phyloP scores from a whole-genome alignment of 2,113 vertebrate genomes.

The Actenoides hombroni region DNA sequence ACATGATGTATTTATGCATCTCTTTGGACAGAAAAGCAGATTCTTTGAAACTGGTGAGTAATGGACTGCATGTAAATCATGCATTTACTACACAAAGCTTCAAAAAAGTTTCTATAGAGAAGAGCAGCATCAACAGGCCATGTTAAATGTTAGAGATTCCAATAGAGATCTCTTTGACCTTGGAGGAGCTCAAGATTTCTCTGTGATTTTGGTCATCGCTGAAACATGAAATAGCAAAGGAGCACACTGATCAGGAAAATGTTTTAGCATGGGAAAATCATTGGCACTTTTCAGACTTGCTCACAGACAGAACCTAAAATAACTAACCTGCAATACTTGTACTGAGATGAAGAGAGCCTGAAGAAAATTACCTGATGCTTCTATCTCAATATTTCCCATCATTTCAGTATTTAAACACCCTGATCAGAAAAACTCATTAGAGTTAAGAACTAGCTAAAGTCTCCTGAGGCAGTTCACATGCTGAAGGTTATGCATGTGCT shows the following conservation, averaged over 20 bases:
- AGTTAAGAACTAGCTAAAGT: background rate
- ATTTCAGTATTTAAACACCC: background rate
- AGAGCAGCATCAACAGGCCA: background rate
- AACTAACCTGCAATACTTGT: background rate
- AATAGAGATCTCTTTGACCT: background rate
- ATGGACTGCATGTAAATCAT: background rate
- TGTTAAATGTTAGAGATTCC: background rate
- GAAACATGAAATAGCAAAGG: background rate
- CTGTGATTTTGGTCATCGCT: background rate
- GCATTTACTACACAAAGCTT: background rate
- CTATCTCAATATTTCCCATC: background rate
- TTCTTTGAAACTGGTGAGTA: slow-evolving; percentile 27
- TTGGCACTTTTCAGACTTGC: background rate
- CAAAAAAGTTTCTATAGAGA: background rate
- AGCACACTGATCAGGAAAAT: background rate
- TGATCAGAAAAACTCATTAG: background rate
- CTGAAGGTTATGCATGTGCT: background rate
- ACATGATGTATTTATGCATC: background rate
- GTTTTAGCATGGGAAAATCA: background rate
- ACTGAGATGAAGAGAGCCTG: background rate
- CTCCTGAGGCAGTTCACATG: background rate
- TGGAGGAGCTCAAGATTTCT: background rate
- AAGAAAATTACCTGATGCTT: background rate
- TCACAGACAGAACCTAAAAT: background rate
- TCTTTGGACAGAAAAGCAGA: background rate